Conservation (phyloP, 2,888 invertebrate genomes). For the Trichogramma dendrolimi region DNA sequence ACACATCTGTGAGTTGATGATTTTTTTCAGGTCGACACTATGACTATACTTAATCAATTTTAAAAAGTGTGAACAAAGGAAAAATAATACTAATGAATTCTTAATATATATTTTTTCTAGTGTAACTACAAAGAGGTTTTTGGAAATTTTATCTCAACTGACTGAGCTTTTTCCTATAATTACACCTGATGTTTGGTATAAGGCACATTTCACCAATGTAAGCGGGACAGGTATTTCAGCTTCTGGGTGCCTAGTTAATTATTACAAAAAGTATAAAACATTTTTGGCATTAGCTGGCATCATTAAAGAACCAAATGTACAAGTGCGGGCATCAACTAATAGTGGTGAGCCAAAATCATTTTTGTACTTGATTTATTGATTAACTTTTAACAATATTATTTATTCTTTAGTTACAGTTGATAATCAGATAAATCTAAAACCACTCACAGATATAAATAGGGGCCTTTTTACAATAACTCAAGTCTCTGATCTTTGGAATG, state of each 20-base stretch:
- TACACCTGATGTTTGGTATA: slow-evolving; percentile 1
- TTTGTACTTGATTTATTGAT: background rate
- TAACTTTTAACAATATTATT: background rate
- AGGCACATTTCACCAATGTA: background rate
- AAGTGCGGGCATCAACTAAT: too few species aligned
- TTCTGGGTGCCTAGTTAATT: slow-evolving; percentile 7
- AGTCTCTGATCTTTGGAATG: background rate
- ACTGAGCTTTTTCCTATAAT: slow-evolving; percentile 1
- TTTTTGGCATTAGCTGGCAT: slow-evolving; percentile 6
- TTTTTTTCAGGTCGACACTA: too few species aligned
- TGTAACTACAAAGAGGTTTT: too few species aligned
- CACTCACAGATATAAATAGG: too few species aligned
- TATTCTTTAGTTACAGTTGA: too few species aligned
- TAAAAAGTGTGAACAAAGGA: background rate
- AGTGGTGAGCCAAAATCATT: background rate
- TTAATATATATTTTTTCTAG: too few species aligned
- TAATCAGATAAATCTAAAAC: too few species aligned
- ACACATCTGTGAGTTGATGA: background rate
- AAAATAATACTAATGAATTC: background rate
- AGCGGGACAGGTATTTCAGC: background rate
- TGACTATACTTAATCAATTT: background rate
- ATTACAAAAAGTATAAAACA: slow-evolving; percentile 3
- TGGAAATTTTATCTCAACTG: too few species aligned
- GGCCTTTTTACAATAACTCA: background rate
- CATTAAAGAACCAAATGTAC: background rate